These are phyloP conservation scores for Tuberolachnus salignus DNA, from an alignment of 2,888 invertebrate genomes.

Conservation along the genomic window DNA sequence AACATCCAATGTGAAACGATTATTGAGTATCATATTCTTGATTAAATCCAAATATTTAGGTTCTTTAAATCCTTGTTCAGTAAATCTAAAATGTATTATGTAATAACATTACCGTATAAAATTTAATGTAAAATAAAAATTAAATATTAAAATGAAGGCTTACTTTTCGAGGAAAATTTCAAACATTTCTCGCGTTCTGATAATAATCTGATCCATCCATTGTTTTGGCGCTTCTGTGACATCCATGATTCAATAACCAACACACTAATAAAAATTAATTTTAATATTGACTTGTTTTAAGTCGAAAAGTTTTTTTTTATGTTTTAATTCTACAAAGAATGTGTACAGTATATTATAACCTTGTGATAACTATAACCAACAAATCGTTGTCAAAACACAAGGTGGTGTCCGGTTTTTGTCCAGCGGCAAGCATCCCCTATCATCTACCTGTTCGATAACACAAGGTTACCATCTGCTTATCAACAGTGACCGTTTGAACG, in stretches of 20 bases:
- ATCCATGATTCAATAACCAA: constrained; percentile 70
- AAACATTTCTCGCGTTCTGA: constrained; percentile 92
- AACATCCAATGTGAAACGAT: constrained; percentile 89
- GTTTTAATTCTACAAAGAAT: too few species aligned
- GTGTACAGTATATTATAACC: too few species aligned
- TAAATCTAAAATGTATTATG: constrained; percentile 67
- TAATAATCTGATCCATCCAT: constrained; percentile 84
- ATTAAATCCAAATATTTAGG: constrained; percentile 85
- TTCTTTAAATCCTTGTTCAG: constrained; percentile 76
- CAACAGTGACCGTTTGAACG: too few species aligned
- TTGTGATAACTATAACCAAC: too few species aligned
- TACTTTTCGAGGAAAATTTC: constrained; percentile 95
- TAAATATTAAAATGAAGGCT: constrained; percentile 62
- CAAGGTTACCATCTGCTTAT: too few species aligned
- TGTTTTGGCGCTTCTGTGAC: constrained; percentile 77
- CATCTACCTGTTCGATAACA: too few species aligned
- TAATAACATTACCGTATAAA: not conserved
- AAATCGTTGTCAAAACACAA: too few species aligned
- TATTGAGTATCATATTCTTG: constrained; percentile 80
- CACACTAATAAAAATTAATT: not conserved
- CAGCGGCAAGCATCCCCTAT: too few species aligned
- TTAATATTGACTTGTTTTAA: not conserved
- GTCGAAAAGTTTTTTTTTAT: not conserved
- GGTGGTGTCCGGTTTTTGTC: too few species aligned
- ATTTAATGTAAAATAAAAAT: too few species aligned